Evolutionary conservation across 1,140 invertebrate genomes (phyloP).

Genomic region (Antheraea pernyi): DNA sequence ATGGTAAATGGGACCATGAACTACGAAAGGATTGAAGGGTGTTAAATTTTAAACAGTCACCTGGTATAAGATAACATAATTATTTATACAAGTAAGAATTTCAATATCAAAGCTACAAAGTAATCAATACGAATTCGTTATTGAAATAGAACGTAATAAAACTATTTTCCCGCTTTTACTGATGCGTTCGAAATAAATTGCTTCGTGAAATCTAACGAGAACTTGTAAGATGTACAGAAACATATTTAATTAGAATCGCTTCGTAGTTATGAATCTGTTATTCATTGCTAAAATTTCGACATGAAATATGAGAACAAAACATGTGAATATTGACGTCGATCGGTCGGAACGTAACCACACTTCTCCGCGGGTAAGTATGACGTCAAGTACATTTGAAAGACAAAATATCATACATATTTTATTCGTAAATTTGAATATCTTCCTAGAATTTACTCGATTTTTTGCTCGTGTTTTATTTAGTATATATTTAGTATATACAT

Average conservation of each 20-base stretch:
- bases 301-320: conserved; percentile 24
- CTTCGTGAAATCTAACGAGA: neutral
- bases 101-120: too few relatives aligned
- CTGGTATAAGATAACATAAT: too few relatives aligned
- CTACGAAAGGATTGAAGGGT: too few relatives aligned
- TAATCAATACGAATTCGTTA: too few relatives aligned
- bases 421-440: neutral
- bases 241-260: neutral
- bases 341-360: conserved; percentile 16
- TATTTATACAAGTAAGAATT: too few relatives aligned
- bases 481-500: too few relatives aligned
- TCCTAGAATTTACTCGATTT: neutral
- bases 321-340: conserved; percentile 26
- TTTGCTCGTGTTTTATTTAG: neutral
- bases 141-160: too few relatives aligned
- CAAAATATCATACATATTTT: conserved; percentile 14
- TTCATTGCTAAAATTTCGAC: conserved; percentile 20
- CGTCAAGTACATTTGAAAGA: conserved; percentile 27
- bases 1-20: too few relatives aligned
- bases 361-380: conserved; percentile 22
- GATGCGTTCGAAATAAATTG: neutral
- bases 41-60: too few relatives aligned
- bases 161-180: neutral
- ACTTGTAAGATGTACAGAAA: neutral
- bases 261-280: conserved; percentile 15